Evolutionary conservation across 2,797 vertebrate genomes (phyloP).

Genomic region (Channallabes apus): DNA sequence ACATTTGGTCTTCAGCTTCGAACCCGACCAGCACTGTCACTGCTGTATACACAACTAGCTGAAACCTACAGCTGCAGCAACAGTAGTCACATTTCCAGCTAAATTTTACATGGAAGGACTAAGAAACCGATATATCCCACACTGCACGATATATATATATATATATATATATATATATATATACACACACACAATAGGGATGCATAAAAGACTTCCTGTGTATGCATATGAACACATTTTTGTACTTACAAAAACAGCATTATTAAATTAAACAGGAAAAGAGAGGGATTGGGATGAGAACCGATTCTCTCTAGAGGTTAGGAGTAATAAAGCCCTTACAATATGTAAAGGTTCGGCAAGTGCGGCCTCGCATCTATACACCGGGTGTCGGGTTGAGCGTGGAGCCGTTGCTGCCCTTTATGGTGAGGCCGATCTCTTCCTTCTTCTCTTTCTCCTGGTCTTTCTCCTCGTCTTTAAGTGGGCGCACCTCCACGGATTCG

Average conservation of each 20-base stretch:
- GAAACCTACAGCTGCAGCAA: constrained; percentile 51
- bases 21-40: constrained; percentile 55
- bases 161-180: constrained; percentile 30
- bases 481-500: constrained; percentile 68
- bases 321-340: constrained; percentile 84
- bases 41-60: constrained; percentile 59
- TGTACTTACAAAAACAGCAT: constrained; percentile 65
- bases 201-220: constrained; percentile 63
- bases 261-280: constrained; percentile 77
- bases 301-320: constrained; percentile 74
- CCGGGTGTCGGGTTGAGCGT: constrained; percentile 89
- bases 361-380: constrained; percentile 84
- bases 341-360: constrained; percentile 84
- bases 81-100: constrained; percentile 50
- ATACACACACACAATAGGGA: constrained; percentile 51
- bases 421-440: constrained; percentile 80
- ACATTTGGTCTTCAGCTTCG: constrained; percentile 68
- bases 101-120: constrained; percentile 51
- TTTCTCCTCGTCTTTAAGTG: constrained; percentile 74
- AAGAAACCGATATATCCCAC: constrained; percentile 39
- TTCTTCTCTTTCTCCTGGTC: constrained; percentile 76
- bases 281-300: constrained; percentile 69
- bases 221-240: constrained; percentile 70
- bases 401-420: constrained; percentile 92
- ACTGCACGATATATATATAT: constrained; percentile 49